Base-by-base conservation (phyloP, 1,140 invertebrate species). In the Helicoverpa zea region DNA sequence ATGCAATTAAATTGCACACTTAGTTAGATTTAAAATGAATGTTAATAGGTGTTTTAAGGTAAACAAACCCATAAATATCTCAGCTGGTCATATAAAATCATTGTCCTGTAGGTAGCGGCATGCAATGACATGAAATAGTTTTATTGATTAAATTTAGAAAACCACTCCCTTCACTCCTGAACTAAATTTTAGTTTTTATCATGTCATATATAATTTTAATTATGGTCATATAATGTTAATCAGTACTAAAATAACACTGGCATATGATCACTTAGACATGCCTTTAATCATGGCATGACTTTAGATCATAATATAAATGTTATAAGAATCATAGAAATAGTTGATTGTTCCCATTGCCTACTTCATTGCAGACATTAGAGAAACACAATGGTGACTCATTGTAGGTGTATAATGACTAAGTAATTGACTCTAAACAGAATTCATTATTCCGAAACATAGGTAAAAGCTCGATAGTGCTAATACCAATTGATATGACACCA, bases 341-440 rank as follows among this genome's bases (percentile, higher is more conserved):
- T 72, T 72, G 11, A 72, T 52, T 23, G 54, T 54, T 14, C 63
- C 49, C 23, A 52, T 7, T 52, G n/a, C 54, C 70, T 16, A 47
- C 54, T 73, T 56, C 52, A 56, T 43, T 35, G 52, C 16, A 73
- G 70, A 73, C 70, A 73, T 35, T 58, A 56, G 29, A 73, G 35
- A 58, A 73, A 73, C 70, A 73, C 30, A 51, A 61, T 58, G 49
- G 54, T 75, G 73, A 75, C 43, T 61, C 73, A 75, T 51, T 56
- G n/a, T 61, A 16, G 35, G 54, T 49, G 58, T 75, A 49, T 47
- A 75, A 61, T 75, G 58, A 61, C 56, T 75, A 61, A 75, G 73
- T 75, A 75, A 75, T 75, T 75, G 58, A 12, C 7, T 75, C 10
- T 51, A 58, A 61, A 61, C 47, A 30, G 56, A 23, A 49, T 72